phyloP scores from a whole-genome alignment of 2,797 vertebrate genomes.

The Pseudochaenichthys georgianus region DNA sequence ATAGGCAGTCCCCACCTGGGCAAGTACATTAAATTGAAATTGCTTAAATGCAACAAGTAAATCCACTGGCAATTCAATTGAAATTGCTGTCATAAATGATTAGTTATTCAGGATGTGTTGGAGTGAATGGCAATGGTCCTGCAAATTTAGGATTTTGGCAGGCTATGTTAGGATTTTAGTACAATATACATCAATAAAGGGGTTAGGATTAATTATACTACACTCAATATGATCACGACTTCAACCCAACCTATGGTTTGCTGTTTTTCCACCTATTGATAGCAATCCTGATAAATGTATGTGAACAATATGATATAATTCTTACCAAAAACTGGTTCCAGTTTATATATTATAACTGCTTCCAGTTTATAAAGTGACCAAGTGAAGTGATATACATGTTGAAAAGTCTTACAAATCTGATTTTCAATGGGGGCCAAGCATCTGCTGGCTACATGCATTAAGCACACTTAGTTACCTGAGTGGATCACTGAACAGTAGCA shows the following conservation, averaged over 20 bases:
- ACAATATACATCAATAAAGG: too few species aligned
- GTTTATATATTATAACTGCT: background rate
- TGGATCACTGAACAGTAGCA: slow-evolving; percentile 28
- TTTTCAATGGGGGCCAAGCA: slow-evolving; percentile 9
- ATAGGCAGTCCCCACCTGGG: too few species aligned
- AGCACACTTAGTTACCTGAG: slow-evolving; percentile 18
- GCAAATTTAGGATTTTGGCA: background rate
- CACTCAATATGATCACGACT: background rate
- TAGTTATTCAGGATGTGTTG: too few species aligned
- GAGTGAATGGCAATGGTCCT: background rate
- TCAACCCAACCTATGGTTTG: background rate
- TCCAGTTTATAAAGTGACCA: background rate
- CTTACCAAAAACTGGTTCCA: background rate
- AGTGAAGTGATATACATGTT: background rate
- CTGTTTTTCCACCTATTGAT: background rate
- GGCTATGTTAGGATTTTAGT: background rate
- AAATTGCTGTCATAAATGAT: too few species aligned
- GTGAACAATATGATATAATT: background rate
- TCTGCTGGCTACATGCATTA: background rate
- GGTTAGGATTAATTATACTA: too few species aligned
- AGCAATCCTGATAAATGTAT: background rate
- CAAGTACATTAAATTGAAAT: background rate
- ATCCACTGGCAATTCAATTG: too few species aligned
- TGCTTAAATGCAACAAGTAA: background rate
- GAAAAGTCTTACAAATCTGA: background rate